Percentiles rank a stretch among this genome's conserved stretches.
Conservation (phyloP, 2,888 invertebrate genomes). For the Conistra vaccinii region DNA sequence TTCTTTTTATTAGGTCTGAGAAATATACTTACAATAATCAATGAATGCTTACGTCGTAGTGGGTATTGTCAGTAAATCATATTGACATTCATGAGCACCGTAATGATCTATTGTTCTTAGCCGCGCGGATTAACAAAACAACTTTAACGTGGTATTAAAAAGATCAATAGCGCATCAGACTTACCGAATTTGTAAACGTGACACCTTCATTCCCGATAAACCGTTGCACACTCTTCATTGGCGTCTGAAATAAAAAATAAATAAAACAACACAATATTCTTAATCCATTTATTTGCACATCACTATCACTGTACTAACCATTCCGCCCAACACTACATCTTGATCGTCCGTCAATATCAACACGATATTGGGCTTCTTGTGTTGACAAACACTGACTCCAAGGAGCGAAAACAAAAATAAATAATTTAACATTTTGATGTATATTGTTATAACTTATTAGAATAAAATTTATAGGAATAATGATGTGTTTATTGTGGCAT, state of each 20-base stretch:
- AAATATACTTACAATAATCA: not conserved
- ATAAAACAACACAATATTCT: slow-evolving; percentile 70
- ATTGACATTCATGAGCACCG: not conserved
- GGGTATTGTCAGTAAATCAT: not conserved
- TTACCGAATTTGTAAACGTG: slow-evolving; percentile 94
- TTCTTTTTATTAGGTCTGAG: too few relatives aligned
- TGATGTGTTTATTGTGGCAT: slow-evolving; percentile 80
- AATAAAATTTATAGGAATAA: slow-evolving; percentile 36
- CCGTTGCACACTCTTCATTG: slow-evolving; percentile 92
- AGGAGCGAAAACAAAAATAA: slow-evolving; percentile 78
- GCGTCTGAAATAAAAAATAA: slow-evolving; percentile 90
- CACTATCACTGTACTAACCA: slow-evolving; percentile 90
- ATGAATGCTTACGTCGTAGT: not conserved
- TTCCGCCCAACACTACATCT: slow-evolving; percentile 94
- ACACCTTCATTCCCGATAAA: slow-evolving; percentile 92
- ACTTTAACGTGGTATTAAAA: not conserved
- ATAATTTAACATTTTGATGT: slow-evolving; percentile 83
- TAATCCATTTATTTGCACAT: slow-evolving; percentile 80
- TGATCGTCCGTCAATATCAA: slow-evolving; percentile 96
- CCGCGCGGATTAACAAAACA: not conserved
- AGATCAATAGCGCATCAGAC: slow-evolving; percentile 70
- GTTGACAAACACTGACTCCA: slow-evolving; percentile 69
- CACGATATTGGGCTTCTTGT: slow-evolving; percentile 93
- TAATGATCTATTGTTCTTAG: slow-evolving; percentile 17
- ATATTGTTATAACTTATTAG: slow-evolving; percentile 56